phyloP scores from a whole-genome alignment of 2,113 vertebrate species.

The Murina feae region DNA sequence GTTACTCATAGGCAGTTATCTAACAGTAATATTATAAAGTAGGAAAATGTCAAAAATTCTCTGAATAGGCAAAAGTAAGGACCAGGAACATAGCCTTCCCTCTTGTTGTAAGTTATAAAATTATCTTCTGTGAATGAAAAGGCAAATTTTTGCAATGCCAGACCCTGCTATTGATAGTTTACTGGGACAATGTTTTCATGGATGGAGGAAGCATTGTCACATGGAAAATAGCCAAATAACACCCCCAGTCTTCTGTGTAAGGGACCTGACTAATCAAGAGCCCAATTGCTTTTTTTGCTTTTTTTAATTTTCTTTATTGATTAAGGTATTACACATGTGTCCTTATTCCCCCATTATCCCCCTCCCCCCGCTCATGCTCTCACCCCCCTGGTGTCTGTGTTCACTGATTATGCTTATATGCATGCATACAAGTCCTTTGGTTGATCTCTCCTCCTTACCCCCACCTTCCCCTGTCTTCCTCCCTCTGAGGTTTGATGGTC shows the following conservation, averaged over 20 bases:
- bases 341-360: no score
- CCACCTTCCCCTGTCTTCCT: no score
- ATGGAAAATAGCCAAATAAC: neutral
- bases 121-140: constrained; percentile 16
- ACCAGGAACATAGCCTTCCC: neutral
- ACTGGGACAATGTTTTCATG: neutral
- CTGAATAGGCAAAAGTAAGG: neutral
- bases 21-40: constrained; percentile 9
- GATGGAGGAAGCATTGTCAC: neutral
- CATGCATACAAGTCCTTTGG: no score
- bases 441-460: no score
- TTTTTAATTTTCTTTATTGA: no score
- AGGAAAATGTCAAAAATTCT: neutral
- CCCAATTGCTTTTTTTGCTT: neutral
- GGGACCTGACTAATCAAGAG: neutral
- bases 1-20: neutral
- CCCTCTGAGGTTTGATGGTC: no score
- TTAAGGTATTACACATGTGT: no score
- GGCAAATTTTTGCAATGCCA: neutral
- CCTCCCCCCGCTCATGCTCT: no score
- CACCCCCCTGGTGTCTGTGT: no score
- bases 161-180: neutral
- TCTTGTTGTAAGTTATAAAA: neutral
- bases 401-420: no score
- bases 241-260: neutral